phyloP scores from a whole-genome alignment of 2,888 invertebrate genomes.

The Drosophila anceps region DNA sequence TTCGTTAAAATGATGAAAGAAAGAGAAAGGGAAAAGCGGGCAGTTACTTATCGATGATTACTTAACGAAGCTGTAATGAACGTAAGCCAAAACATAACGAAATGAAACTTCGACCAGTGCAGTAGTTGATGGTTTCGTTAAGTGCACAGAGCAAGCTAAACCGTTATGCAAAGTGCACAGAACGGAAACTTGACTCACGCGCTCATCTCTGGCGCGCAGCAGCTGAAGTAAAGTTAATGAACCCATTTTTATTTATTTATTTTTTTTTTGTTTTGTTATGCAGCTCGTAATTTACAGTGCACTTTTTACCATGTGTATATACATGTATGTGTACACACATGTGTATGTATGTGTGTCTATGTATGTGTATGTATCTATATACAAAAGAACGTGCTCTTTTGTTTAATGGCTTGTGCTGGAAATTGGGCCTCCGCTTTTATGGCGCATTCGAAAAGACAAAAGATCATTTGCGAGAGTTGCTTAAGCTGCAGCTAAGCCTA shows the following conservation, averaged over 20 bases:
- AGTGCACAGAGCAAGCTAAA: neutral
- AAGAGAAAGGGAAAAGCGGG: neutral
- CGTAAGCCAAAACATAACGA: neutral
- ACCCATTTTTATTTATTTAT: too few species aligned
- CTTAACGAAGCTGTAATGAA: neutral
- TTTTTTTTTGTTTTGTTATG: constrained; percentile 5
- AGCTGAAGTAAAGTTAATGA: constrained; percentile 36
- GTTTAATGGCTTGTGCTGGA: constrained; percentile 41
- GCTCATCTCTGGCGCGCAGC: constrained; percentile 16
- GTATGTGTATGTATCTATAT: neutral
- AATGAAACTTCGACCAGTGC: neutral
- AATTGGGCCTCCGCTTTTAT: constrained; percentile 52
- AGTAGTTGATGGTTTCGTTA: neutral
- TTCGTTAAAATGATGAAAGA: too few species aligned
- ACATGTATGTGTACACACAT: neutral
- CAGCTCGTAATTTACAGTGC: constrained; percentile 5
- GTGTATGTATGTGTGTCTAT: too few species aligned
- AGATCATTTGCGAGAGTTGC: constrained; percentile 51
- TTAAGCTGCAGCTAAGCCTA: constrained; percentile 30
- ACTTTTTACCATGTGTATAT: neutral
- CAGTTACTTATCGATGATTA: neutral
- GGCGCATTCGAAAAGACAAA: constrained; percentile 54
- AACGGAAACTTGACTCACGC: neutral
- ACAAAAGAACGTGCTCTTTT: constrained; percentile 17
- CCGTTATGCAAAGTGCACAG: neutral